Base-by-base conservation (phyloP, 2,113 vertebrate species). In the Tragelaphus imberbis region DNA sequence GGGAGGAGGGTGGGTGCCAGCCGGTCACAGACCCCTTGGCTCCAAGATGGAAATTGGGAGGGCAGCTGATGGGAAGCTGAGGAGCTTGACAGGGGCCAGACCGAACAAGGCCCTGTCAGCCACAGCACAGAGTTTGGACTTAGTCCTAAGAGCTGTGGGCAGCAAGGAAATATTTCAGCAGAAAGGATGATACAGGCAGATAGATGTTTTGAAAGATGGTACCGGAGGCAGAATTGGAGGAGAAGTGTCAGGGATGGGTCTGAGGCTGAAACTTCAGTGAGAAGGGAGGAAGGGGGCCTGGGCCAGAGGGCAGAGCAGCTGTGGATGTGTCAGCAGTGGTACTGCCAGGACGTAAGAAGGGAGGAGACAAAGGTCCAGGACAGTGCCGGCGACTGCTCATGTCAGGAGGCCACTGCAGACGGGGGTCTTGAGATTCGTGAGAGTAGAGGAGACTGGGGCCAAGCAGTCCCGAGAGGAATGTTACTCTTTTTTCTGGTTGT, bases 1-100 rank as follows among this genome's bases (percentile, higher is more conserved):
- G 19, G 49, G 15, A 56, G 58, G 19, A n/a, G 27, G 10, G 27
- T 16, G 2, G 28, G 25, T 82, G 6, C 44, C 17, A 0, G 55
- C 49, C 68, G 6, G 84, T 65, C 93, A 14, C 79, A 85, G 81
- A 49, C 88, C 53, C 58, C 51, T 8, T 58, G 68, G 47, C 71
- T 82, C 88, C 30, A 40, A 6, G 25, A 25, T 68, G 28, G 85
- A 94, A 88, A 61, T 17, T 28, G 15, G 49, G 21, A 23, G 47
- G 27, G 58, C 53, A 84, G 49, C 59, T 36, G 6, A 17, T 33
- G 40, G 49, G 30, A 87, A 40, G 30, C 23, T 36, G 6, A 40
- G 28, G 14, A 47, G 28, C 44, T 55, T 40, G 59, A 17, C 82
- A 63, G 51, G 44, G 56, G 12, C 28, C 49, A 44, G 28, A 58